phyloP scores from a whole-genome alignment of 2,888 invertebrate genomes.

The Anodontia alba region DNA sequence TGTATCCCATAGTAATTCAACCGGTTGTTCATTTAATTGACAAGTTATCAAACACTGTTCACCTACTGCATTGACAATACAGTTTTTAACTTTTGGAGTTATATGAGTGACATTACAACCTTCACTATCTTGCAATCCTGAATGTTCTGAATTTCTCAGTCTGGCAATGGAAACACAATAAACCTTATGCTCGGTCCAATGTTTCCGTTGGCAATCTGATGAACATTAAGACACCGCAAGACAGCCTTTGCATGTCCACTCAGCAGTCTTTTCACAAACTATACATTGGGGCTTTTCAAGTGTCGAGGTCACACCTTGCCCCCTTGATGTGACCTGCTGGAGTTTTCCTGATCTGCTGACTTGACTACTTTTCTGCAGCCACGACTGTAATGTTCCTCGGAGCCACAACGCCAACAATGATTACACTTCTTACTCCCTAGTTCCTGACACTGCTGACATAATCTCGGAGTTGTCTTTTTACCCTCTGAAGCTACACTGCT shows the following conservation, averaged over 20 bases:
- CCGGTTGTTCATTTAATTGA: background rate
- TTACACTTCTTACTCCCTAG: background rate
- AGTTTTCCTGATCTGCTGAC: constrained; percentile 11
- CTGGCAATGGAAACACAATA: constrained; percentile 14
- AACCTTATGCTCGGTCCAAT: background rate
- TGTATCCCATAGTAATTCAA: constrained; percentile 36
- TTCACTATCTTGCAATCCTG: no score
- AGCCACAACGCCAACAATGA: constrained; percentile 42
- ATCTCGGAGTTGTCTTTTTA: background rate
- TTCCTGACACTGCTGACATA: constrained; percentile 14
- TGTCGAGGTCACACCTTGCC: constrained; percentile 8
- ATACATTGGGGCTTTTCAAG: constrained; percentile 1
- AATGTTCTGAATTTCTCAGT: constrained; percentile 10
- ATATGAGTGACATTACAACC: no score
- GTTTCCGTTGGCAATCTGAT: background rate
- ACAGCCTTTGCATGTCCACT: constrained; percentile 13
- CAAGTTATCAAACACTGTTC: constrained; percentile 24
- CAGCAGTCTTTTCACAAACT: background rate
- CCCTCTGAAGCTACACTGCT: background rate
- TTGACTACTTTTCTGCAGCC: constrained; percentile 9
- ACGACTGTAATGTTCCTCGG: constrained; percentile 18
- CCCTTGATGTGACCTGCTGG: constrained; percentile 17
- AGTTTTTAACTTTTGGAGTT: background rate
- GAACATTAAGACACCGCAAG: background rate
- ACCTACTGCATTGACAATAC: constrained; percentile 29